Base-by-base conservation (phyloP, 2,888 invertebrate genomes). In the Clepsis dumicolana region DNA sequence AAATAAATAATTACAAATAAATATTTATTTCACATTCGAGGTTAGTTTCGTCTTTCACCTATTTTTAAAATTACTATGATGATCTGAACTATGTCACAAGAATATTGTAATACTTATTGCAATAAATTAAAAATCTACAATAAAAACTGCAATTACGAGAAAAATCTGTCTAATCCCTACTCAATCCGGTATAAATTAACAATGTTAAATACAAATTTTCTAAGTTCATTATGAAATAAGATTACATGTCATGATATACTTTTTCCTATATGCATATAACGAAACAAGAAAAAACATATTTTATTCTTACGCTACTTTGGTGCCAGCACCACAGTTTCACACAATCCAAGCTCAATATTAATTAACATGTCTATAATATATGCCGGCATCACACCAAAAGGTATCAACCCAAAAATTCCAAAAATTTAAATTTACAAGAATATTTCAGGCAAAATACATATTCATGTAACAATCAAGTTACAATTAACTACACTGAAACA, bases 271-370 rank as follows among this genome's bases (percentile, higher is more conserved):
- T 38, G 52, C 63, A 32, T 8, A 48, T 48, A 57, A 64, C 68
- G 59, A 59, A 52, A 60, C 72, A 66, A 73, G 72, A 75, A 73
- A 56, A 67, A 73, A 65, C 65, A 71, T 64, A 59, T 74, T 65
- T 70, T 73, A 72, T 60, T 77, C 74, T 74, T 76, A 75, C 52
- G 25, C 53, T 74, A 75, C 41, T 70, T 73, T 67, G 80, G 84
- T 80, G 83, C 85, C 85, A 77, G 85, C 85, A 84, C 84, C 81
- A 41, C 50, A 67, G 54, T 56, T 57, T 44, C 27, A 64, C 67
- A 68, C 54, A 60, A 24, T 61, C 44, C 59, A 24, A 63, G 56
- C 62, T 50, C 54, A 56, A 18, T 48, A 61, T 38, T 10, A 67
- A 41, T 8, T 12, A 12, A 21, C 32, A 29, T 48, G 35, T 1